Conservation (phyloP, 2,888 invertebrate genomes). For the Parascotia fuliginaria region DNA sequence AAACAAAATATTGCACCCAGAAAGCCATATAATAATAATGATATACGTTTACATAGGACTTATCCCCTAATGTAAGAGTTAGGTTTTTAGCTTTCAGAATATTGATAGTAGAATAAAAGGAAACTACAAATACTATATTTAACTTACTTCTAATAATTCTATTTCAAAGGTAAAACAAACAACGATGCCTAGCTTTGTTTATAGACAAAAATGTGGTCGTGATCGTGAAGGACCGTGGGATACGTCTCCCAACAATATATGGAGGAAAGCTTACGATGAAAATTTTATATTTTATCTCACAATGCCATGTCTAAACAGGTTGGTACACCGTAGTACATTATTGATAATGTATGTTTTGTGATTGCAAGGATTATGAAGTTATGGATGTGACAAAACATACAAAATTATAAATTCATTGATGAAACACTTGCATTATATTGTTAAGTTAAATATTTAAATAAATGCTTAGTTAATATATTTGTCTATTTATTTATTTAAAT, state of each 20-base stretch:
- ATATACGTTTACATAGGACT: no score
- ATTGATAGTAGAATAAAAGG: no score
- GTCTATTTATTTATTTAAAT: no score
- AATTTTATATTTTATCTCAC: conserved; percentile 63
- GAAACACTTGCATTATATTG: no score
- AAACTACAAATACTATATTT: background rate
- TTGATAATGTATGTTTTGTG: conserved; percentile 34
- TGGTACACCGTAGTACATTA: conserved; percentile 32
- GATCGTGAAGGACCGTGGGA: conserved; percentile 61
- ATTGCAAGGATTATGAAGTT: background rate
- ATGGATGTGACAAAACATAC: conserved; percentile 19
- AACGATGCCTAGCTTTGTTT: conserved; percentile 25
- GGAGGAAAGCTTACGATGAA: conserved; percentile 53
- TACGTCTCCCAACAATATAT: conserved; percentile 58
- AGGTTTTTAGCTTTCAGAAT: no score
- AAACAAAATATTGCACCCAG: no score
- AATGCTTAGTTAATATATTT: no score
- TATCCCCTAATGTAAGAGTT: no score
- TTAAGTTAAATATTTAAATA: no score
- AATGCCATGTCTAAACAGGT: conserved; percentile 40
- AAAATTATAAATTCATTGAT: no score
- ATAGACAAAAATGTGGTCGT: conserved; percentile 63
- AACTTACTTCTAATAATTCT: conserved; percentile 3
- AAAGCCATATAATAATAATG: no score
- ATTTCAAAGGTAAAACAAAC: conserved; percentile 13